Conservation (phyloP, 2,888 invertebrate genomes). For the Eustalomyia histrio region DNA sequence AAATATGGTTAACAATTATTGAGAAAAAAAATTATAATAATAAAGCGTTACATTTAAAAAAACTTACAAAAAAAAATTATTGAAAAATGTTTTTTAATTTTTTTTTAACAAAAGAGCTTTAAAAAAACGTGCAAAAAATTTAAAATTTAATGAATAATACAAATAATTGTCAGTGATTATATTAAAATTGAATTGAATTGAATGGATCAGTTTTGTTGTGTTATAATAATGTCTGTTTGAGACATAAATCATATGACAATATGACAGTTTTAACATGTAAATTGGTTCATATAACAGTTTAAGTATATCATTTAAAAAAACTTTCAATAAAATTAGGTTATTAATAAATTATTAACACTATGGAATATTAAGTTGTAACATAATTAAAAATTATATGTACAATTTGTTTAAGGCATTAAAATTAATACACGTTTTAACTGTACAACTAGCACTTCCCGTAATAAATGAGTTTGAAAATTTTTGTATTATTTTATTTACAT, state of each 20-base stretch:
- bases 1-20: slow-evolving; percentile 63
- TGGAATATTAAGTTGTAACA: slow-evolving; percentile 20
- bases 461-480: slow-evolving; percentile 41
- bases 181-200: slow-evolving; percentile 4
- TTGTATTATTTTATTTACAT: neutral
- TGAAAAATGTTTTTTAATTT: too few species aligned
- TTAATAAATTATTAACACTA: slow-evolving; percentile 42
- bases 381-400: neutral
- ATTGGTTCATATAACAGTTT: slow-evolving; percentile 76
- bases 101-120: slow-evolving; percentile 5
- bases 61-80: slow-evolving; percentile 20
- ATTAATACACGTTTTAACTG: slow-evolving; percentile 51
- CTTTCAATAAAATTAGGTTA: slow-evolving; percentile 38
- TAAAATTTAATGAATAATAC: slow-evolving; percentile 40
- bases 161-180: slow-evolving; percentile 5
- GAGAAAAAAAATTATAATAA: slow-evolving; percentile 65
- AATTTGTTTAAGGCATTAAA: slow-evolving; percentile 14
- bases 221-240: slow-evolving; percentile 62
- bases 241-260: slow-evolving; percentile 75
- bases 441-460: slow-evolving; percentile 64
- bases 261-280: slow-evolving; percentile 75
- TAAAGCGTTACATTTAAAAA: slow-evolving; percentile 65
- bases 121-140: slow-evolving; percentile 55
- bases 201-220: slow-evolving; percentile 39
- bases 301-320: slow-evolving; percentile 1